Conservation (phyloP, 2,888 invertebrate species). For the Clepsis dumicolana region DNA sequence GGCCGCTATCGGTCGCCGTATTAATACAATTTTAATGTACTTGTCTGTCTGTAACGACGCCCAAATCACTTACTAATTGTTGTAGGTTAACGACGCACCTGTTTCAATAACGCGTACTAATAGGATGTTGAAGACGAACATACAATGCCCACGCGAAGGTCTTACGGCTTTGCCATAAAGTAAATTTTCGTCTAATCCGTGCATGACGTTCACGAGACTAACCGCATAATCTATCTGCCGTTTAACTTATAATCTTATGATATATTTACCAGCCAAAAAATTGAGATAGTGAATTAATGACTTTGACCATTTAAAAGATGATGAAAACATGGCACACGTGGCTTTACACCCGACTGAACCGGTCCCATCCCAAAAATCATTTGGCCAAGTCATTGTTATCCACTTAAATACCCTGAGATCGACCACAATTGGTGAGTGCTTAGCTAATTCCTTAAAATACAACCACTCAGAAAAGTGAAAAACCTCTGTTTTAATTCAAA, state of each 20-base stretch:
- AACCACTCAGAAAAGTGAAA: no score
- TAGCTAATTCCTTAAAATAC: no score
- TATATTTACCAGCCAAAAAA: neutral
- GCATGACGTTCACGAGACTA: neutral
- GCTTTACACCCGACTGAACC: neutral
- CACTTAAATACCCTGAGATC: no score
- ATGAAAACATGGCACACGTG: neutral
- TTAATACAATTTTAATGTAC: conserved; percentile 56
- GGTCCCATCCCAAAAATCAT: neutral
- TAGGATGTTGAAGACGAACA: neutral
- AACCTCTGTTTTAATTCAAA: no score
- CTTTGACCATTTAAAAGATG: neutral
- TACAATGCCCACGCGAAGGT: conserved; percentile 17
- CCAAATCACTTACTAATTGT: conserved; percentile 71
- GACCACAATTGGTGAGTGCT: no score
- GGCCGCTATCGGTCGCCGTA: conserved; percentile 58
- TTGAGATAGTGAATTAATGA: neutral
- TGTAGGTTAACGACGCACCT: conserved; percentile 60
- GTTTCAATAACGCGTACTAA: conserved; percentile 21
- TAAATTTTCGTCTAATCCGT: neutral
- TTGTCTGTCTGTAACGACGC: conserved; percentile 63
- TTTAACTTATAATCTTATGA: neutral
- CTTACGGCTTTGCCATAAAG: neutral
- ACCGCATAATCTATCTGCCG: neutral
- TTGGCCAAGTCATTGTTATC: no score